Conservation (phyloP, 2,797 vertebrate genomes). For the Sebastes matsubarae region DNA sequence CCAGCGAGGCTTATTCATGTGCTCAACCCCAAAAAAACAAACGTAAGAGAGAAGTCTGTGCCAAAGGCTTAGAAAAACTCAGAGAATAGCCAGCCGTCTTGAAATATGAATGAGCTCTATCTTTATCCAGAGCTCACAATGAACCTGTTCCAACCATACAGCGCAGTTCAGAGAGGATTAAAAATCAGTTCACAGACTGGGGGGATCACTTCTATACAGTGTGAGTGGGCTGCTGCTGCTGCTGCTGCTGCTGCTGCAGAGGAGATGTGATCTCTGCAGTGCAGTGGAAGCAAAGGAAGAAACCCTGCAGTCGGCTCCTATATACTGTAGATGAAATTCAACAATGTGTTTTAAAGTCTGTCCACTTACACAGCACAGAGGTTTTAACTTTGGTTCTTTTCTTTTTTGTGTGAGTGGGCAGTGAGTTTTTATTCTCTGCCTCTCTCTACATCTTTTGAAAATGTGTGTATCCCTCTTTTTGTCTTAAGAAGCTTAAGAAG, state of each 20-base stretch:
- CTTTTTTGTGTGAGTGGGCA: background rate
- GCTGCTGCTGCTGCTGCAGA: slow-evolving; percentile 2
- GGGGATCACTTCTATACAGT: background rate
- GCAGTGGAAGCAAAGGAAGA: background rate
- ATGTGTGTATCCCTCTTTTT: background rate
- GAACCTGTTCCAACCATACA: slow-evolving; percentile 6
- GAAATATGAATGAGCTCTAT: slow-evolving; percentile 27
- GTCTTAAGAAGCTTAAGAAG: background rate
- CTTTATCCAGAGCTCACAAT: slow-evolving; percentile 22
- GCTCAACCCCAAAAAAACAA: background rate
- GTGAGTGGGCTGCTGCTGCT: slow-evolving; percentile 16
- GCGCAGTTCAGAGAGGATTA: slow-evolving; percentile 32
- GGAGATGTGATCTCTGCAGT: slow-evolving; percentile 30
- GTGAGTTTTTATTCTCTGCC: background rate
- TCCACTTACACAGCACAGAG: background rate
- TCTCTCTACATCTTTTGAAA: background rate
- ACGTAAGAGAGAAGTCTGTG: background rate
- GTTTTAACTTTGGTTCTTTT: background rate
- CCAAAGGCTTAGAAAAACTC: slow-evolving; percentile 4
- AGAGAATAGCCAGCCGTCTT: background rate
- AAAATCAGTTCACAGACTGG: slow-evolving; percentile 3
- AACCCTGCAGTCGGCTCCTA: background rate
- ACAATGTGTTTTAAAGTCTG: background rate
- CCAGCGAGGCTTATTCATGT: background rate
- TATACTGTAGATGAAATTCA: background rate